Evolutionary conservation across 2,888 invertebrate genomes (phyloP), one percentile per base, ranked within the genome.

Genomic region (Stenurella melanura): DNA sequence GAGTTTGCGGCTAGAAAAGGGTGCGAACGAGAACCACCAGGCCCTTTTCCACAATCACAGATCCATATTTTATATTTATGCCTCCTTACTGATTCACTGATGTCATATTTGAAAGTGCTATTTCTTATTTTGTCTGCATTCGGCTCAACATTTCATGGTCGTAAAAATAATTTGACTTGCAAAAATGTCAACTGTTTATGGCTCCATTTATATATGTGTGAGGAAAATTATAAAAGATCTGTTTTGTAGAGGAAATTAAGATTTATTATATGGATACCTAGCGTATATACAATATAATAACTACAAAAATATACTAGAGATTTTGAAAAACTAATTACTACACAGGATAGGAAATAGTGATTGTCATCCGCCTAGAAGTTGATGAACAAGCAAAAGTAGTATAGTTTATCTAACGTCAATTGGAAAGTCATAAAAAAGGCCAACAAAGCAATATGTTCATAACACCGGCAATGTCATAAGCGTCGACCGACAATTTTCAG

Each of bases 31-130:
- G 75, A 34, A 70, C 80, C 79, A 70, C 78, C 78, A 80, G 78
- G 77, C 81, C 81, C 80, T 78, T 85, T 85, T 86, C 82, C 78
- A 86, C 87, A 87, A 87, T 87, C 87, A 84, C 85, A 84, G 83
- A 85, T 86, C 85, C 84, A 88, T 87, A 87, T 87, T 87, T 87
- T 85, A 88, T 87, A 86, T 89, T 89, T 89, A 89, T 87, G 85
- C 85, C 84, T 84, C 82, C 82, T 85, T 83, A 83, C 86, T 87
- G 87, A 88, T 87, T 88, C 88, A 87, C 85, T 83, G 83, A 85
- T 83, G 87, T 87, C 87, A 86, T 83, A 86, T 86, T 83, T 83
- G 83, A 85, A 84, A 85, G 82, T 83, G 85, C 84, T 85, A 86
- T 86, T 86, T 85, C 85, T 87, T 87, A 87, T 86, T 86, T 86